Conservation (phyloP, 2,888 invertebrate species). For the Idaea dimidiata region DNA sequence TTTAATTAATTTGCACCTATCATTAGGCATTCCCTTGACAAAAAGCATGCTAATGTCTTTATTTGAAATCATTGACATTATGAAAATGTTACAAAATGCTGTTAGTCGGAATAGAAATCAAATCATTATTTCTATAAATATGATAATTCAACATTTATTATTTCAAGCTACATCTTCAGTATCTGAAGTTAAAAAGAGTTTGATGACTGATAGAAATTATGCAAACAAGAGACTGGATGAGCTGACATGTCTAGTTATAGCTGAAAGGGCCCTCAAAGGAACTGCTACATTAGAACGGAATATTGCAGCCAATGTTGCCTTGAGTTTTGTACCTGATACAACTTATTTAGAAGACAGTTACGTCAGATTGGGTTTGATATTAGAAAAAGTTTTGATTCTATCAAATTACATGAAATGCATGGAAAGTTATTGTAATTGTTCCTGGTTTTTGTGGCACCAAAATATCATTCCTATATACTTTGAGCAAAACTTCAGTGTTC, state of each 20-base stretch:
- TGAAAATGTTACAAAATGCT: slow-evolving; percentile 88
- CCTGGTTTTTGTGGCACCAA: slow-evolving; percentile 91
- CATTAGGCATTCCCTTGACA: slow-evolving; percentile 87
- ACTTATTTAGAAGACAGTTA: slow-evolving; percentile 83
- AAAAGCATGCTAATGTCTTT: slow-evolving; percentile 87
- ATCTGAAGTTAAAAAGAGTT: slow-evolving; percentile 84
- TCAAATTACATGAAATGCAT: slow-evolving; percentile 81
- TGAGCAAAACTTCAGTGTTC: slow-evolving; percentile 84
- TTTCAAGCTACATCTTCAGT: slow-evolving; percentile 87
- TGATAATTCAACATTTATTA: slow-evolving; percentile 89
- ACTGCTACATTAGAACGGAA: slow-evolving; percentile 83
- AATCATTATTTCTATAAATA: slow-evolving; percentile 86
- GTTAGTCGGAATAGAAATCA: slow-evolving; percentile 85
- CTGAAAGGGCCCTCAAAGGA: slow-evolving; percentile 84
- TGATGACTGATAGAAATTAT: slow-evolving; percentile 83
- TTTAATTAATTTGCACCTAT: slow-evolving; percentile 85
- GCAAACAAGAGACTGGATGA: slow-evolving; percentile 85
- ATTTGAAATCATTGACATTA: slow-evolving; percentile 89
- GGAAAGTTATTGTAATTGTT: slow-evolving; percentile 84
- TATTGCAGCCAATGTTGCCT: slow-evolving; percentile 83
- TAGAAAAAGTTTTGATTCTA: slow-evolving; percentile 84
- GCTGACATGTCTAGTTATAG: slow-evolving; percentile 87
- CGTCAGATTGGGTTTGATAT: slow-evolving; percentile 79
- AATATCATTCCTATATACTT: slow-evolving; percentile 88
- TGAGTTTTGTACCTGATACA: slow-evolving; percentile 84